Base-by-base conservation (phyloP, 1,140 invertebrate genomes). In the Babylonia areolata region DNA sequence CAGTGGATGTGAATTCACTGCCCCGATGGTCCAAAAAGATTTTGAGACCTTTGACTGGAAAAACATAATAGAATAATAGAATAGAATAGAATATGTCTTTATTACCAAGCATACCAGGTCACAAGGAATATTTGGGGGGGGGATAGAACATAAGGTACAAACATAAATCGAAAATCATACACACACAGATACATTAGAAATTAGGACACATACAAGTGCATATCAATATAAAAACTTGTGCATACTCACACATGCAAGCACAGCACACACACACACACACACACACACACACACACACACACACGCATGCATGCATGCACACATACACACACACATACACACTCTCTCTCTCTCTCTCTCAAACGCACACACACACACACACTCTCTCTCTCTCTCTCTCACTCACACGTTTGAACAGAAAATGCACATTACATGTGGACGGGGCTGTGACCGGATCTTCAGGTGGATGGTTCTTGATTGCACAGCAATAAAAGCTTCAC, bases 281-380 rank as follows among this genome's bases (percentile, higher is more conserved):
- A 11, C 2, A 64, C 58, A 23, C 58, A 64, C 9, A 64, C 58
- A 23, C 58, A 11, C 58, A 23, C 6, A 11, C 58, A 64, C 58
- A 64, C 58, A 64, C 9, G 28, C 58, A 64, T 23, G 28, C 58
- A 23, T 23, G 28, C 9, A 64, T 23, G 28, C 58, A 64, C 58
- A 75, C 33, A 75, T 9, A 35, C 33, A 75, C 33, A 75, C 33
- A 35, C 33, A 75, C 33, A 75, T 17, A 37, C 33, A 75, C 33
- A 5, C 33, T 1, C 3, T 9, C 37, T 9, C 73, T 35, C 33
- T 35, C 3, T 9, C 33, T 35, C 6, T 35, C 1, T 35, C 33
- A 75, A 0, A 75, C 37, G 15, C 73, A 75, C 73, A 75, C 73
- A 75, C 73, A 5, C 31, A 75, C 73, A 75, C 73, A 75, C 73